phyloP scores from a whole-genome alignment of 2,113 vertebrate genomes.

The Meriones unguiculatus region DNA sequence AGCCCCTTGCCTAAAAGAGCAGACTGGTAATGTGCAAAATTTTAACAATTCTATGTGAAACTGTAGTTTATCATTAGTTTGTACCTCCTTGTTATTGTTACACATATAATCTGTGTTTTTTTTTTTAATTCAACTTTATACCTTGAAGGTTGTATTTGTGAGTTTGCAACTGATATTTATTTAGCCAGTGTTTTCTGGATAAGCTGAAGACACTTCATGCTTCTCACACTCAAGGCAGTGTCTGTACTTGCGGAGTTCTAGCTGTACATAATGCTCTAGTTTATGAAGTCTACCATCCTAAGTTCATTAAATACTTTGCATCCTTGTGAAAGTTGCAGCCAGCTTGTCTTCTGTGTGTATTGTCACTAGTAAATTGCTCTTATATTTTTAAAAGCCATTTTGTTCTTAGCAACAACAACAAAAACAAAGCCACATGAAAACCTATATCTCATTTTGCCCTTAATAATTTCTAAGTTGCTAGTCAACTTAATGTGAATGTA shows the following conservation, averaged over 20 bases:
- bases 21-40: conserved; percentile 91
- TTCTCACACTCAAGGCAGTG: conserved; percentile 75
- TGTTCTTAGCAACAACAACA: background rate
- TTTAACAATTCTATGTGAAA: conserved; percentile 92
- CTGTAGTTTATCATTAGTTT: conserved; percentile 89
- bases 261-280: conserved; percentile 78
- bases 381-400: conserved; percentile 51
- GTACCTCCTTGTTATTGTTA: conserved; percentile 92
- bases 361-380: background rate
- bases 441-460: conserved; percentile 44
- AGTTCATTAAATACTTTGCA: conserved; percentile 81
- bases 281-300: conserved; percentile 67
- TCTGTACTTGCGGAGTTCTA: conserved; percentile 77
- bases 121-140: conserved; percentile 89
- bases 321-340: conserved; percentile 70
- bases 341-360: conserved; percentile 31
- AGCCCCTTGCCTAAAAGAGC: conserved; percentile 92
- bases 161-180: conserved; percentile 87
- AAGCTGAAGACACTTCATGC: conserved; percentile 88
- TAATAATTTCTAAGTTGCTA: conserved; percentile 33
- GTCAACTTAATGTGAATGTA: conserved; percentile 33
- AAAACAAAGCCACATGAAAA: background rate
- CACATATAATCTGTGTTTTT: conserved; percentile 89
- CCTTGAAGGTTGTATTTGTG: conserved; percentile 89
- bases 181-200: conserved; percentile 86